These are phyloP conservation scores for Crocidura indochinensis DNA, from an alignment of 2,797 vertebrate genomes.

Conservation along the genomic window DNA sequence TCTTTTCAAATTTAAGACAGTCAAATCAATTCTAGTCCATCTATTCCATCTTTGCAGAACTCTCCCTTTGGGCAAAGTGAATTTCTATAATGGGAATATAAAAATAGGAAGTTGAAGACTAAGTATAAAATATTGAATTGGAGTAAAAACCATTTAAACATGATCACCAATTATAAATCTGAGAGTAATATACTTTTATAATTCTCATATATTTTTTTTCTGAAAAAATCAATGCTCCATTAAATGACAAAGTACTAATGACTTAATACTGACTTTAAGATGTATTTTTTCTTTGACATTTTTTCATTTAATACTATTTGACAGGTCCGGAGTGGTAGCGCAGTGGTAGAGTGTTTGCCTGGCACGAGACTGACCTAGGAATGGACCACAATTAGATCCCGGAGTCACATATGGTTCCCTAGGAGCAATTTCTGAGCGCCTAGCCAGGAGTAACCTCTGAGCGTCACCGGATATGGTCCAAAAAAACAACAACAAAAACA, in stretches of 20 bases:
- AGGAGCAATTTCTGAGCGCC: too few species aligned
- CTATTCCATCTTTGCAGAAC: not conserved
- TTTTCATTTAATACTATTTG: not conserved
- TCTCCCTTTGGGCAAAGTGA: not conserved
- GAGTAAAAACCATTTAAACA: not conserved
- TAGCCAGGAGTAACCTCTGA: too few species aligned
- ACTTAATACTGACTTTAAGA: not conserved
- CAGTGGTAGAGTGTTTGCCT: too few species aligned
- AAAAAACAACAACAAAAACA: too few species aligned
- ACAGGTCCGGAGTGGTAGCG: too few species aligned
- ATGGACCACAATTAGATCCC: too few species aligned
- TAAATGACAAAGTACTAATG: not conserved
- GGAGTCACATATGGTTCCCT: too few species aligned
- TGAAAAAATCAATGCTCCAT: not conserved
- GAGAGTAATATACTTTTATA: slow-evolving; percentile 11
- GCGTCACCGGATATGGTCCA: too few species aligned
- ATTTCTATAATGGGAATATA: not conserved
- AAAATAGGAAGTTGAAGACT: not conserved
- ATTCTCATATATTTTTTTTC: slow-evolving; percentile 56
- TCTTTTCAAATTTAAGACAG: not conserved
- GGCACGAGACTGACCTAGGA: too few species aligned
- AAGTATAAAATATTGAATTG: not conserved
- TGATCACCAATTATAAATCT: not conserved
- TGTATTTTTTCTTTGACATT: not conserved
- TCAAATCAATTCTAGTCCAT: not conserved